Conservation (phyloP, 2,888 invertebrate species). For the Mythimna ferrago region DNA sequence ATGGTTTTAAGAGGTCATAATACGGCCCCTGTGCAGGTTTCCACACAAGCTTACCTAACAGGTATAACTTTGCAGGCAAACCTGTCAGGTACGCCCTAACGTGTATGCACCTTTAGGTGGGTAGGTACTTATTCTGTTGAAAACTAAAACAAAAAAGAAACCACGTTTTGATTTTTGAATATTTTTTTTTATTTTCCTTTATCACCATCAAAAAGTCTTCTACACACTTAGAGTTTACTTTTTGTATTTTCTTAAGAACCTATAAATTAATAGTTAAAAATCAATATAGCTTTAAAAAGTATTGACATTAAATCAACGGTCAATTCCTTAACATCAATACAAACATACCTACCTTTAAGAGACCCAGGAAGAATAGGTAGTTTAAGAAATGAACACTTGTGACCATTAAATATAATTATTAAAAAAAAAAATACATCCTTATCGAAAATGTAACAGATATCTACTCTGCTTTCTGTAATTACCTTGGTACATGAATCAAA, state of each 20-base stretch:
- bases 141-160: constrained; percentile 23
- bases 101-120: too few relatives aligned
- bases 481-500: background rate
- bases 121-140: background rate
- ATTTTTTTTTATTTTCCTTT: background rate
- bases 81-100: too few relatives aligned
- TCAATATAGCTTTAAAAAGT: background rate
- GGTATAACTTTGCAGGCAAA: too few relatives aligned
- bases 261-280: background rate
- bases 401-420: background rate
- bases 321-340: background rate
- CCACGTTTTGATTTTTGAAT: background rate
- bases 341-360: background rate
- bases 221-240: background rate
- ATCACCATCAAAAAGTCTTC: background rate
- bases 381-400: background rate
- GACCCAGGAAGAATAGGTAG: background rate
- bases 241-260: background rate
- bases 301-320: constrained; percentile 13
- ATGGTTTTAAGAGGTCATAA: too few relatives aligned
- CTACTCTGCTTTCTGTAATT: too few relatives aligned
- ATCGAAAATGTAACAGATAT: background rate
- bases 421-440: background rate
- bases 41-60: too few relatives aligned
- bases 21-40: too few relatives aligned